A percentile compares a stretch with the other conserved stretches of the same genome.
phyloP scores from a whole-genome alignment of 2,113 vertebrate species.

The Ophiodon elongatus region DNA sequence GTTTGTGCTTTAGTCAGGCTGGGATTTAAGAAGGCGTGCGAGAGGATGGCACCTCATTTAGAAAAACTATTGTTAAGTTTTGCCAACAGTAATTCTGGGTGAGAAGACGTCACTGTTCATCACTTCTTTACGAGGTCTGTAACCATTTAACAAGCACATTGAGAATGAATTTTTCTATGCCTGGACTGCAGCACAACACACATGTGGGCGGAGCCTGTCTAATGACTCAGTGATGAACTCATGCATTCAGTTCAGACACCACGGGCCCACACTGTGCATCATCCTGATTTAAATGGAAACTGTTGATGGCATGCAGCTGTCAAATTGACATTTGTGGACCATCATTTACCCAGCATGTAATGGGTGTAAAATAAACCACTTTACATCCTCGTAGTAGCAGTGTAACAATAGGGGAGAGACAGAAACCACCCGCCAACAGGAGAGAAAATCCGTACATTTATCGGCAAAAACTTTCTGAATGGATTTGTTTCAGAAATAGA shows the following conservation, averaged over 20 bases:
- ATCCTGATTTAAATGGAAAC: slow-evolving; percentile 10
- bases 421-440: not conserved
- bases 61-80: not conserved
- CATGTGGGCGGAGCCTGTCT: slow-evolving; percentile 1
- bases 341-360: slow-evolving; percentile 1
- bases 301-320: slow-evolving; percentile 47
- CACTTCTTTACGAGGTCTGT: slow-evolving; percentile 1
- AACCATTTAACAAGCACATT: not conserved
- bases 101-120: not conserved
- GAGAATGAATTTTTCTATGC: not conserved
- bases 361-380: slow-evolving; percentile 20
- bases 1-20: not conserved
- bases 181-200: not conserved
- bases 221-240: slow-evolving; percentile 42
- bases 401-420: not conserved
- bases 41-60: not conserved
- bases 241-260: not conserved
- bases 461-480: not conserved
- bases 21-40: not conserved
- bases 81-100: too few relatives aligned
- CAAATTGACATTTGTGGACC: slow-evolving; percentile 9
- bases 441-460: not conserved
- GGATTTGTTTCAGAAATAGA: not conserved
- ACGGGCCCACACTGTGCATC: not conserved
- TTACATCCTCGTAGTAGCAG: not conserved